Conservation (phyloP, 2,888 invertebrate genomes). For the Halictus quadricinctus region DNA sequence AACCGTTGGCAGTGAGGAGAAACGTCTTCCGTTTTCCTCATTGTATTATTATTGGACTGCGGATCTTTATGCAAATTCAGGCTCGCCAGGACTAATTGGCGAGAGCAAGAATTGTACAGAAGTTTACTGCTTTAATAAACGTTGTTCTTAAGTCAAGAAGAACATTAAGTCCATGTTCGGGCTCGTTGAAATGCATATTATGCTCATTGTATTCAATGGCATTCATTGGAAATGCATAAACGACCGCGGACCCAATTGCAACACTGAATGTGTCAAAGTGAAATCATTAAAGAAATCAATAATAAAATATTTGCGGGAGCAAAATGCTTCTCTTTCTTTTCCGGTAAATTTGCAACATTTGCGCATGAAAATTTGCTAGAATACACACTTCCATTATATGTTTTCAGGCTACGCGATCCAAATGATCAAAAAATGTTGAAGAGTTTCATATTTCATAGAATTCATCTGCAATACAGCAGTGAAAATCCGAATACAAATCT, state of each 20-base stretch:
- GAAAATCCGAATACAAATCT: neutral
- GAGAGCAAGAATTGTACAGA: neutral
- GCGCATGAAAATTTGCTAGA: neutral
- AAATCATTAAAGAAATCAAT: neutral
- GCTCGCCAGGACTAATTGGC: neutral
- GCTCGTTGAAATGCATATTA: neutral
- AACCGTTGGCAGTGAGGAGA: neutral
- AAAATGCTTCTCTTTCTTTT: too few relatives aligned
- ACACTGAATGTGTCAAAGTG: neutral
- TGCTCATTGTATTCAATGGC: neutral
- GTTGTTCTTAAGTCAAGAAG: neutral
- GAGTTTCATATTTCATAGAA: neutral
- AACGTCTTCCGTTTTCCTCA: neutral
- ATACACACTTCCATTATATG: neutral
- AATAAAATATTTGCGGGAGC: too few relatives aligned
- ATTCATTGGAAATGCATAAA: neutral
- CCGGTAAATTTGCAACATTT: too few relatives aligned
- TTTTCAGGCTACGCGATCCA: neutral
- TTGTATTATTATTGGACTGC: slow-evolving; percentile 6
- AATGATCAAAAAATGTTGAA: neutral
- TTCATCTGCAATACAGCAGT: neutral
- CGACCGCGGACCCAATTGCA: neutral
- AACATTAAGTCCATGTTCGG: neutral
- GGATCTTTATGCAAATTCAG: neutral
- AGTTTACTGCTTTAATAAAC: slow-evolving; percentile 1